Evolutionary conservation across 2,113 vertebrate genomes (phyloP).

Genomic region (Sceloporus tristichus): DNA sequence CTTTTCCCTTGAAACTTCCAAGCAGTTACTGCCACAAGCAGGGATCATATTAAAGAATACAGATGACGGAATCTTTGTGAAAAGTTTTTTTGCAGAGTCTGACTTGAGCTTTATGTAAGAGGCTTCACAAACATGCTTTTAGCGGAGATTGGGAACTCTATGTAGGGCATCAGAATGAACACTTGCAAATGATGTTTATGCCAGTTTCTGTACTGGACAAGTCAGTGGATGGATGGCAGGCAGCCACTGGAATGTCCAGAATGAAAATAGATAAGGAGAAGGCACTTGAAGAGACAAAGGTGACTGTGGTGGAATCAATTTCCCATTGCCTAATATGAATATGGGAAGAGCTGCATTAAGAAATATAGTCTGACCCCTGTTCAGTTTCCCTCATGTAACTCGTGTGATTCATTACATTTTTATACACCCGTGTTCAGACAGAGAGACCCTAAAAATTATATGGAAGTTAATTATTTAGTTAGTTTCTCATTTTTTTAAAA

Average conservation of each 20-base stretch:
- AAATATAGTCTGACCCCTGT: neutral
- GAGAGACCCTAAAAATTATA: neutral
- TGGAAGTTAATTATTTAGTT: neutral
- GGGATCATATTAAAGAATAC: neutral
- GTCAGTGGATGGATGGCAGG: neutral
- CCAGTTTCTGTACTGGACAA: neutral
- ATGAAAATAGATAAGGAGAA: neutral
- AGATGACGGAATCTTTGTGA: conserved; percentile 2
- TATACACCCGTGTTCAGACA: too few relatives aligned
- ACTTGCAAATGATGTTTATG: conserved; percentile 5
- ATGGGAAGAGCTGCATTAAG: neutral
- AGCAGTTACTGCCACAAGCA: neutral
- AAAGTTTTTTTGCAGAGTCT: conserved; percentile 7
- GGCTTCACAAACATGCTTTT: conserved; percentile 3
- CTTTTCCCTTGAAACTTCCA: neutral
- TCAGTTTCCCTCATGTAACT: neutral
- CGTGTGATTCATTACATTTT: neutral
- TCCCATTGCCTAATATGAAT: neutral
- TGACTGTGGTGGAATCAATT: neutral
- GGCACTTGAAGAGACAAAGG: neutral
- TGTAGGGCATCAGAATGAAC: conserved; percentile 13
- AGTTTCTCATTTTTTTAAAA: too few relatives aligned
- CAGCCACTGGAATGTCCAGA: neutral
- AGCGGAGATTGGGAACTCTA: neutral
- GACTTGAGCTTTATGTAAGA: conserved; percentile 5